A percentile compares a stretch with the other conserved stretches of the same genome.
Evolutionary conservation across 2,113 vertebrate species (phyloP).

Genomic region (Propithecus coquereli): DNA sequence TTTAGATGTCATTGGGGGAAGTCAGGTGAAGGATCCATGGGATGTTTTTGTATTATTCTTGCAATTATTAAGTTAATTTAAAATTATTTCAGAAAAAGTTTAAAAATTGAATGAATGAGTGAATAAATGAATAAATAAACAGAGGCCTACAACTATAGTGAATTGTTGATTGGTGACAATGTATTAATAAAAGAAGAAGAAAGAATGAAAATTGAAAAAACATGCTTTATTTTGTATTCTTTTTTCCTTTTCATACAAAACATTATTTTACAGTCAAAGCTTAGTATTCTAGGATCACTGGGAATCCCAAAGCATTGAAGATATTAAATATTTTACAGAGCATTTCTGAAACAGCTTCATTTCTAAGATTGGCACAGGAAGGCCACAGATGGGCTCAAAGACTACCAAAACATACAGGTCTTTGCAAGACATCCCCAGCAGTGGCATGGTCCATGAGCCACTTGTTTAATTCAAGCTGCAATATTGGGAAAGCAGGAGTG

Average conservation of each 20-base stretch:
- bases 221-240: neutral
- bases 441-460: neutral
- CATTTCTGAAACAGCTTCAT: neutral
- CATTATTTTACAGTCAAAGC: neutral
- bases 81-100: neutral
- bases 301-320: neutral
- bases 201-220: neutral
- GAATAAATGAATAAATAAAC: neutral
- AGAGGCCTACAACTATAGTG: neutral
- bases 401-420: neutral
- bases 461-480: conserved; percentile 27
- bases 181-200: neutral
- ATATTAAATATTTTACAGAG: conserved; percentile 17
- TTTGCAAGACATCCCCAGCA: neutral
- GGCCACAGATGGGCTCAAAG: neutral
- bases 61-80: neutral
- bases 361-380: neutral
- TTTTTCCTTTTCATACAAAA: neutral
- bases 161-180: neutral
- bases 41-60: neutral
- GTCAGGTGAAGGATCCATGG: neutral
- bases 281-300: neutral
- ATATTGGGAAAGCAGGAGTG: neutral
- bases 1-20: neutral
- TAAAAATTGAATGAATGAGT: neutral